A percentile compares a stretch with the other conserved stretches of the same genome.
Conservation (phyloP, 2,113 vertebrate species). For the Spermophilus dauricus region DNA sequence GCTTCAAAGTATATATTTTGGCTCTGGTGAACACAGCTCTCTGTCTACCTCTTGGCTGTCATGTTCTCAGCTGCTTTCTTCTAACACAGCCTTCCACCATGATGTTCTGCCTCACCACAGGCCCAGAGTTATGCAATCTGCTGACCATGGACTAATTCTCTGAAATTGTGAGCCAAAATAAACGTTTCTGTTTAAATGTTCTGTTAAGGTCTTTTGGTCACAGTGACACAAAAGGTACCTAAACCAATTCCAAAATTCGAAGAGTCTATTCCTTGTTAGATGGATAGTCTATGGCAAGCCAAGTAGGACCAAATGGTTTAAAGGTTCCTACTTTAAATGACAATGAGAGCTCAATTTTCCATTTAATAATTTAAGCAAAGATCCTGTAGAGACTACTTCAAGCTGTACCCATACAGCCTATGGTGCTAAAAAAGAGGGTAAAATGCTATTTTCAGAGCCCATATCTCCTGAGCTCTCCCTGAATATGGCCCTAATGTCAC, state of each 20-base stretch:
- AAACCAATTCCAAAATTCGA: not conserved
- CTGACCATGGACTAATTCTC: no score
- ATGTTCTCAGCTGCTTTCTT: no score
- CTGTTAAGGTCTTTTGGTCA: no score
- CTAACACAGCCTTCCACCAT: no score
- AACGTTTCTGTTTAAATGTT: no score
- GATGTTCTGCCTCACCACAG: no score
- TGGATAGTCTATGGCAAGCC: not conserved
- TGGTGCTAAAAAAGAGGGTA: not conserved
- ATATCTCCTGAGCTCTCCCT: not conserved
- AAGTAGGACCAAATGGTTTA: constrained; percentile 8
- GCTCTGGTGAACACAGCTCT: no score
- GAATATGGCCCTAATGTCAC: not conserved
- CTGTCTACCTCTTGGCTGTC: no score
- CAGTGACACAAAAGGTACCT: no score
- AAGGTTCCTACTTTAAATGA: constrained; percentile 19
- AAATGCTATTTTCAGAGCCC: not conserved
- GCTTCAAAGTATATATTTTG: no score
- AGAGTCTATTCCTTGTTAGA: constrained; percentile 45
- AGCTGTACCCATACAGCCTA: not conserved
- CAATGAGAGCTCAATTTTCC: constrained; percentile 48
- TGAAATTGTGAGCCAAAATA: no score
- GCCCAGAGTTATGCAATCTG: no score
- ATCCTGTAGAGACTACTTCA: not conserved
- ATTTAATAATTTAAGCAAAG: not conserved